These are phyloP conservation scores for Ibidorhyncha struthersii DNA, from an alignment of 2,113 vertebrate species.

Conservation along the genomic window DNA sequence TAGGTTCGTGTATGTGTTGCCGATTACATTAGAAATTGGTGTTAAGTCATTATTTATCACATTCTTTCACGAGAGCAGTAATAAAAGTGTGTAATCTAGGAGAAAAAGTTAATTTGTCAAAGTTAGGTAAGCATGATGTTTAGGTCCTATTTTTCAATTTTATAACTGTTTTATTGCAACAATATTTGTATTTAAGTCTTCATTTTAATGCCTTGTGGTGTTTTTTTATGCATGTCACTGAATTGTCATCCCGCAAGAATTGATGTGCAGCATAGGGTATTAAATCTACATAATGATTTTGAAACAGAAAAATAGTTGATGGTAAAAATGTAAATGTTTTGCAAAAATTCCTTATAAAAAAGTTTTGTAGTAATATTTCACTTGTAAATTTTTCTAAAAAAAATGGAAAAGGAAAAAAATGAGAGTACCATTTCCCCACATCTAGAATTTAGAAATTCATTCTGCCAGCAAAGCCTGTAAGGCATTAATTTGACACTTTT, in stretches of 20 bases:
- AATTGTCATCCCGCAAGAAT: constrained; percentile 82
- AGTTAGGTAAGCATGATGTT: constrained; percentile 86
- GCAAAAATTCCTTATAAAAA: constrained; percentile 84
- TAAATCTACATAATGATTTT: constrained; percentile 84
- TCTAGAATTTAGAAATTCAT: constrained; percentile 94
- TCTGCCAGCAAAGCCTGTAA: constrained; percentile 95
- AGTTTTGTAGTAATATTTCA: constrained; percentile 99
- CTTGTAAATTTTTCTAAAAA: constrained; percentile 98
- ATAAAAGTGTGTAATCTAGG: constrained; percentile 84
- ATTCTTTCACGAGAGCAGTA: constrained; percentile 81
- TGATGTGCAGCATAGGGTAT: constrained; percentile 86
- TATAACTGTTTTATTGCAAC: constrained; percentile 87
- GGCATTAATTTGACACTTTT: constrained; percentile 98
- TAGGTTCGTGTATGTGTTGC: constrained; percentile 83
- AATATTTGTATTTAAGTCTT: constrained; percentile 87
- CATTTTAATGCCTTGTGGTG: constrained; percentile 87
- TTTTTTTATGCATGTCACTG: constrained; percentile 85
- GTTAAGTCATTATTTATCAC: constrained; percentile 85
- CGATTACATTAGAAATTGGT: constrained; percentile 82
- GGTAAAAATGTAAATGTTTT: constrained; percentile 86
- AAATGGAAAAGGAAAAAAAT: constrained; percentile 66
- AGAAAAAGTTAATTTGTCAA: constrained; percentile 84
- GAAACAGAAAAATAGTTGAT: constrained; percentile 84
- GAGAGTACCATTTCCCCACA: constrained; percentile 80
- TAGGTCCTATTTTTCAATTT: constrained; percentile 88